These are phyloP conservation scores for Helicoverpa armigera DNA, from an alignment of 1,140 invertebrate genomes.

Conservation along the genomic window DNA sequence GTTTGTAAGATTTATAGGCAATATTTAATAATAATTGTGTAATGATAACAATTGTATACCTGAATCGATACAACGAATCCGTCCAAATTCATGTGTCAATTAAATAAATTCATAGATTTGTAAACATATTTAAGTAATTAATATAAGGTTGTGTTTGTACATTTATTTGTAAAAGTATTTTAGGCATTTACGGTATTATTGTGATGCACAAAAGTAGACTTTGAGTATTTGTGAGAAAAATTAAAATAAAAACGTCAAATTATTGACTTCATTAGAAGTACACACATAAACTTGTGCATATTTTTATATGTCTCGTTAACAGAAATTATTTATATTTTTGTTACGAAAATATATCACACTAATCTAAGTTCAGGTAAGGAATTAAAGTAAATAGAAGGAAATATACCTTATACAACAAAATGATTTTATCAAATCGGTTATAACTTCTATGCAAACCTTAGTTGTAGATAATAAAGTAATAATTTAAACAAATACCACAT, in stretches of 20 bases:
- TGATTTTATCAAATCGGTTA: constrained; percentile 9
- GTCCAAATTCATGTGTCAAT: constrained; percentile 59
- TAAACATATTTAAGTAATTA: constrained; percentile 9
- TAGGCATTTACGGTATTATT: constrained; percentile 29
- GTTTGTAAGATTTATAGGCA: constrained; percentile 52
- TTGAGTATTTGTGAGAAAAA: background rate
- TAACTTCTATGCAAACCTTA: constrained; percentile 10
- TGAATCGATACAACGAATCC: constrained; percentile 74
- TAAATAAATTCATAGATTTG: constrained; percentile 47
- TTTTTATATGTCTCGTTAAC: no score
- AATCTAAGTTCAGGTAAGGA: background rate
- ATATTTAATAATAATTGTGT: constrained; percentile 41
- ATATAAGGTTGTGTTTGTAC: constrained; percentile 36
- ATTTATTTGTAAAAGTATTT: constrained; percentile 41
- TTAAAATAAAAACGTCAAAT: background rate
- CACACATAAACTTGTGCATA: no score
- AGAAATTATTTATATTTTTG: background rate
- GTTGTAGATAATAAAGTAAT: constrained; percentile 20
- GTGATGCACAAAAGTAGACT: background rate
- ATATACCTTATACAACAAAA: background rate
- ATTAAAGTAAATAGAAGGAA: background rate
- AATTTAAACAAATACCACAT: constrained; percentile 57
- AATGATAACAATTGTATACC: constrained; percentile 53
- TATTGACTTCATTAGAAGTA: no score
- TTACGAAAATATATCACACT: background rate